A percentile compares a stretch with the other conserved stretches of the same genome.
These are phyloP conservation scores for Apis dorsata DNA, from an alignment of 1,140 invertebrate genomes.

Conservation along the genomic window DNA sequence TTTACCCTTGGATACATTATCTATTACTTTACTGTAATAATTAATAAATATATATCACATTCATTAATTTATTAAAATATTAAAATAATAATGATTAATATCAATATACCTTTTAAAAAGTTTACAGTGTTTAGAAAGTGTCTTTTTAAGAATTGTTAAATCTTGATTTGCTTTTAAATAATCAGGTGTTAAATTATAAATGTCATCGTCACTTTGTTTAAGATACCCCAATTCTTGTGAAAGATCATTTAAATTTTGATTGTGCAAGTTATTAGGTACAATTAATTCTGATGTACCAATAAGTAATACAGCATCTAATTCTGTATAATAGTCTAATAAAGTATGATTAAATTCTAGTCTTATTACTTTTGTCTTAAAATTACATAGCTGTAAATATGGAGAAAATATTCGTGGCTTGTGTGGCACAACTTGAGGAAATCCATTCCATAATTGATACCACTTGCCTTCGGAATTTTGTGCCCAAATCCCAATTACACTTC, in stretches of 20 bases:
- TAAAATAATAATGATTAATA: conserved; percentile 1
- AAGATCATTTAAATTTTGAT: conserved; percentile 71
- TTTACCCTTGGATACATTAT: conserved; percentile 75
- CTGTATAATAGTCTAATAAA: conserved; percentile 91
- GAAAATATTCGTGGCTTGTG: conserved; percentile 88
- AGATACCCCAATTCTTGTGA: conserved; percentile 67
- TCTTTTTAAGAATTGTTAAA: conserved; percentile 71
- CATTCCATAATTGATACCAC: conserved; percentile 91
- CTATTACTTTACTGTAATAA: conserved; percentile 71
- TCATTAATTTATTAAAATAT: neutral
- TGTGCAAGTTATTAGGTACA: conserved; percentile 70
- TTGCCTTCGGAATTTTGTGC: conserved; percentile 81
- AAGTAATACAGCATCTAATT: conserved; percentile 91
- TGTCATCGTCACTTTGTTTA: conserved; percentile 65
- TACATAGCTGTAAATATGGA: conserved; percentile 82
- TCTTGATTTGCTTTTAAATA: conserved; percentile 71
- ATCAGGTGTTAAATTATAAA: conserved; percentile 76
- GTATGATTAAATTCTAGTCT: conserved; percentile 91
- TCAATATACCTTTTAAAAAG: conserved; percentile 72
- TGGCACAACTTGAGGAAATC: conserved; percentile 83
- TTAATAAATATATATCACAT: conserved; percentile 20
- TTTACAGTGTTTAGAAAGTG: conserved; percentile 72
- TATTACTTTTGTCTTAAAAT: conserved; percentile 76
- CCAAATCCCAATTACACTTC: conserved; percentile 91
- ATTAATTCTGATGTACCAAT: conserved; percentile 81